Conservation (phyloP, 35 echinoderm and acorn worm genomes). For the Anneissia japonica region DNA sequence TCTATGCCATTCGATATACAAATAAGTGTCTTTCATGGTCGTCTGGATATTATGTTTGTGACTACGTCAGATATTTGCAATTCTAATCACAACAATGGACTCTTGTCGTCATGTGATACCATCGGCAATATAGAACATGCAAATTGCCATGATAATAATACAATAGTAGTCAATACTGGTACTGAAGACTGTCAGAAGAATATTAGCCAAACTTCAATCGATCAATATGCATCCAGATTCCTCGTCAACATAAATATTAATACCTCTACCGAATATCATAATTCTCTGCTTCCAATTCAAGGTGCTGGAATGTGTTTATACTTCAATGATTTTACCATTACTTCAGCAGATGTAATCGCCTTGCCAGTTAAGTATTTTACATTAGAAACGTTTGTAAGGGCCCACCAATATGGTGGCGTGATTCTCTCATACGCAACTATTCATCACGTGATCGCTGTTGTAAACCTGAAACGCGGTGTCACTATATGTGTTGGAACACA, state of each 20-base stretch:
- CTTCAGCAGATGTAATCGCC: constrained; percentile 9
- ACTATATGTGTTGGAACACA: constrained; percentile 4
- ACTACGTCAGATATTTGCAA: constrained; percentile 39
- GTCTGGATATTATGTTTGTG: constrained; percentile 43
- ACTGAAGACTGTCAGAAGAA: constrained; percentile 24
- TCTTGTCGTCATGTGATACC: constrained; percentile 58
- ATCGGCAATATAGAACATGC: constrained; percentile 29
- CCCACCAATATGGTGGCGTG: constrained; percentile 34
- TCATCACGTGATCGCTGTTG: constrained; percentile 31
- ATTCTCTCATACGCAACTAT: constrained; percentile 54
- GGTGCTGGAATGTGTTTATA: constrained; percentile 49
- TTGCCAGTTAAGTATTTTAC: constrained; percentile 52
- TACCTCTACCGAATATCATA: constrained; percentile 12
- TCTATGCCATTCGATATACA: constrained; percentile 29
- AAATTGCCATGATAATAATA: constrained; percentile 22
- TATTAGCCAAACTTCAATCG: constrained; percentile 12
- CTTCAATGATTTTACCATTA: constrained; percentile 50
- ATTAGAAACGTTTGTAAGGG: constrained; percentile 45
- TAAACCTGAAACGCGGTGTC: constrained; percentile 24
- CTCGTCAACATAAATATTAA: background rate
- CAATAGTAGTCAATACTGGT: background rate
- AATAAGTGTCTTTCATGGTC: constrained; percentile 32
- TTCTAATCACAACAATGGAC: background rate
- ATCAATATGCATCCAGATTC: constrained; percentile 46
- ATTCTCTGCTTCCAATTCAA: constrained; percentile 22